These are phyloP conservation scores for Helicoverpa assulta DNA, from an alignment of 2,888 invertebrate genomes.

Conservation along the genomic window DNA sequence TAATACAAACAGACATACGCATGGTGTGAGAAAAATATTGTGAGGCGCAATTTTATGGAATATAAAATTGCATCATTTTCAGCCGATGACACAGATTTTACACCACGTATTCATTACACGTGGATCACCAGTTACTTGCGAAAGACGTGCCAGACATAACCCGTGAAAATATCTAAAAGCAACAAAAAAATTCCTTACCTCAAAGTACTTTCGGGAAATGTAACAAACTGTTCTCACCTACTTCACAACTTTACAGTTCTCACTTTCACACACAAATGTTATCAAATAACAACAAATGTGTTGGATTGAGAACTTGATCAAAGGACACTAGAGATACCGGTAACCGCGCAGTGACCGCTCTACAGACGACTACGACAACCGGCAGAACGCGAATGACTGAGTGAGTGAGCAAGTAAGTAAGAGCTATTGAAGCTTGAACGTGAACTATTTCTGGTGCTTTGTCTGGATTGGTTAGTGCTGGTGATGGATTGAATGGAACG, in stretches of 20 bases:
- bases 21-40: neutral
- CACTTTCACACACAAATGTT: conserved; percentile 81
- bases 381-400: conserved; percentile 83
- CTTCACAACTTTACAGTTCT: conserved; percentile 72
- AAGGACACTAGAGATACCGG: conserved; percentile 81
- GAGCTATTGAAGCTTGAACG: conserved; percentile 14
- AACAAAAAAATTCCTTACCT: conserved; percentile 77
- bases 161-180: conserved; percentile 66
- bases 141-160: conserved; percentile 63
- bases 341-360: conserved; percentile 79
- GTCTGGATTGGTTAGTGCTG: conserved; percentile 36
- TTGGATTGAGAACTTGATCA: conserved; percentile 63
- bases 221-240: conserved; percentile 74
- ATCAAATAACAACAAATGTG: conserved; percentile 70
- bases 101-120: conserved; percentile 74
- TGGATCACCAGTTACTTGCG: conserved; percentile 64
- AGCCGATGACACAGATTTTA: conserved; percentile 7
- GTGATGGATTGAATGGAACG: conserved; percentile 30
- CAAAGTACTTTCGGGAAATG: conserved; percentile 78
- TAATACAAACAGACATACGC: neutral
- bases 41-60: neutral
- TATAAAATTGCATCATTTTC: neutral
- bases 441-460: conserved; percentile 19
- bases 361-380: conserved; percentile 82
- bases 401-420: conserved; percentile 19